Base-by-base conservation (phyloP, 2,888 invertebrate genomes). In the Graphium colonna region DNA sequence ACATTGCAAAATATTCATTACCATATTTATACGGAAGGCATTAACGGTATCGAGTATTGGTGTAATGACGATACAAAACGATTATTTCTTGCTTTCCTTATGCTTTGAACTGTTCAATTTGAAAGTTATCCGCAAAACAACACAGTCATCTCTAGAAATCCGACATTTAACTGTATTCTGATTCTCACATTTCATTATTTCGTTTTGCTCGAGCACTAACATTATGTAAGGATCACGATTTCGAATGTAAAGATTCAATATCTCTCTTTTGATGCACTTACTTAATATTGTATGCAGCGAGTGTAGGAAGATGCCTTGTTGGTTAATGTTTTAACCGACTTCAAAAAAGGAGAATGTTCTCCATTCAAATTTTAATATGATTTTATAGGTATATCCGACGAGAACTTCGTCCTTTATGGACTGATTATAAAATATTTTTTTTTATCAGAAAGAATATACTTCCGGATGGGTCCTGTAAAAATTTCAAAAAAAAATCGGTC, bases 111-210 rank as follows among this genome's bases (percentile, higher is more conserved):
- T 47, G 21, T 42, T 26, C 17, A 40, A 47, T 38, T 39, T 28
- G 52, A 53, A 53, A 53, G 52, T 48, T 43, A 43, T 39, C 10
- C 17, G 28, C 17, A 43, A 48, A 48, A 39, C 1, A n/a, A 38
- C 42, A 31, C 10, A 13, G 52, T 53, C 52, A 53, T 47, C 28
- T 42, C 26, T 47, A 48, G 52, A 48, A 43, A 48, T 31, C 13
- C n/a, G 31, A 9, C 9, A 36, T 36, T n/a, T 12, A n/a, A n/a
- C n/a, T 36, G 12, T n/a, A 36, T 36, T 28, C 28, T 28, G 28
- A 5, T 36, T 7, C 8, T 31, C 10, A 31, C 3, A 31, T 31
- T 9, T 31, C 31, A 9, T 36, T 12, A 1, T n/a, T 33, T 9
- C 33, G 8, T 10, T 33, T 33, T 33, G 33, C n/a, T 33, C n/a